Conservation (phyloP, 2,888 invertebrate species). For the Dusona sp. region DNA sequence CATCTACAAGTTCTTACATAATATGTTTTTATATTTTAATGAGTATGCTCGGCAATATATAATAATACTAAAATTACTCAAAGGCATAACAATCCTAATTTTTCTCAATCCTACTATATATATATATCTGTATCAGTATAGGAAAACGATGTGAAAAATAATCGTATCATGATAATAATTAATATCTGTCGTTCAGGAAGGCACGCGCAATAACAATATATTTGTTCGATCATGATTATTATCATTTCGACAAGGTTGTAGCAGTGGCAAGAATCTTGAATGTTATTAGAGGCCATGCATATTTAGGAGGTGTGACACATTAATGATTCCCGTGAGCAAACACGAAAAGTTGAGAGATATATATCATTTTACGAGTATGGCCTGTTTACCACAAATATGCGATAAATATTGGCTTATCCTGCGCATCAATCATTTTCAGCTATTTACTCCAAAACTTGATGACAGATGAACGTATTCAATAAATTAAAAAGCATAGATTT, state of each 20-base stretch:
- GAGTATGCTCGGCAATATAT: neutral
- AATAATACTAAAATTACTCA: conserved; percentile 8
- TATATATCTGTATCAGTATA: neutral
- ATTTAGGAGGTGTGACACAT: conserved; percentile 47
- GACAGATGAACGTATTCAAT: neutral
- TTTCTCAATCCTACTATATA: neutral
- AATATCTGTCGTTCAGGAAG: conserved; percentile 18
- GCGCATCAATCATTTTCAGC: conserved; percentile 17
- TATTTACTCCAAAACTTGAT: neutral
- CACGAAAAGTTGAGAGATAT: conserved; percentile 19
- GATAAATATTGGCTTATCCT: conserved; percentile 44
- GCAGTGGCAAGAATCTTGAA: conserved; percentile 24
- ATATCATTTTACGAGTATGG: neutral
- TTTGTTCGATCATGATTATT: conserved; percentile 51
- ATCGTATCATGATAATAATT: conserved; percentile 23
- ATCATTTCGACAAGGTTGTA: conserved; percentile 41
- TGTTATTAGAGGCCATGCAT: conserved; percentile 31
- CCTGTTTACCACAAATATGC: conserved; percentile 38
- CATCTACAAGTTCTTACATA: conserved; percentile 3
- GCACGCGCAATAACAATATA: conserved; percentile 26
- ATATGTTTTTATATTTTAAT: neutral
- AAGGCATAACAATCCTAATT: conserved; percentile 8
- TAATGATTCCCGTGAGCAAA: conserved; percentile 37
- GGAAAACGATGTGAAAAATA: conserved; percentile 5
- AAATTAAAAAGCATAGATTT: neutral